A percentile compares a stretch with the other conserved stretches of the same genome.
phyloP scores from a whole-genome alignment of 2,113 vertebrate species.

The Pycnonotus jocosus region DNA sequence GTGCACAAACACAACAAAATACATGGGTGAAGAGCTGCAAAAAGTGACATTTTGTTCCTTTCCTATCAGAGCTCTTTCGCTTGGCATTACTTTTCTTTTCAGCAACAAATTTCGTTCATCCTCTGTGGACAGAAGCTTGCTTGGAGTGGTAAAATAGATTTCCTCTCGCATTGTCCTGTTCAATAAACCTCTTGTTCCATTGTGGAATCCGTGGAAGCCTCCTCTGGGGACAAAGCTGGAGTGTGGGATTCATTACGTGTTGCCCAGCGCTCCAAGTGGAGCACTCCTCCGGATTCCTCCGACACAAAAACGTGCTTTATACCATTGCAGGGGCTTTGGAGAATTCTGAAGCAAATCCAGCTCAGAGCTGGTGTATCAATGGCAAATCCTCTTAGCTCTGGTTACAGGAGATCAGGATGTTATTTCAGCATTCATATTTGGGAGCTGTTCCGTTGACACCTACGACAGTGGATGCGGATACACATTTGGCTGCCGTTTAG shows the following conservation, averaged over 20 bases:
- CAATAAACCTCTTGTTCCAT: constrained; percentile 55
- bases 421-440: constrained; percentile 70
- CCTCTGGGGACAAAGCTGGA: constrained; percentile 36
- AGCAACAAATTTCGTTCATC: neutral
- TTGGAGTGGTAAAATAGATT: constrained; percentile 49
- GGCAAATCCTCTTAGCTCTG: constrained; percentile 73
- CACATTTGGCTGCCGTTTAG: constrained; percentile 65
- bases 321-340: constrained; percentile 60
- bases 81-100: constrained; percentile 13
- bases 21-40: neutral
- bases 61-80: neutral
- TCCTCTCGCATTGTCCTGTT: constrained; percentile 39
- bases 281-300: constrained; percentile 47
- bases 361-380: constrained; percentile 64
- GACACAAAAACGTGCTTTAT: constrained; percentile 65
- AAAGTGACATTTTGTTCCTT: neutral
- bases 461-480: constrained; percentile 58
- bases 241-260: constrained; percentile 58
- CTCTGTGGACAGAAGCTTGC: neutral
- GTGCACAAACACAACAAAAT: neutral
- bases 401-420: constrained; percentile 62
- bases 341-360: constrained; percentile 65
- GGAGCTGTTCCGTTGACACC: constrained; percentile 72
- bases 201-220: constrained; percentile 43
- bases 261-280: neutral